Conservation (phyloP, 2,888 invertebrate genomes). For the Drosophila mayaguana region DNA sequence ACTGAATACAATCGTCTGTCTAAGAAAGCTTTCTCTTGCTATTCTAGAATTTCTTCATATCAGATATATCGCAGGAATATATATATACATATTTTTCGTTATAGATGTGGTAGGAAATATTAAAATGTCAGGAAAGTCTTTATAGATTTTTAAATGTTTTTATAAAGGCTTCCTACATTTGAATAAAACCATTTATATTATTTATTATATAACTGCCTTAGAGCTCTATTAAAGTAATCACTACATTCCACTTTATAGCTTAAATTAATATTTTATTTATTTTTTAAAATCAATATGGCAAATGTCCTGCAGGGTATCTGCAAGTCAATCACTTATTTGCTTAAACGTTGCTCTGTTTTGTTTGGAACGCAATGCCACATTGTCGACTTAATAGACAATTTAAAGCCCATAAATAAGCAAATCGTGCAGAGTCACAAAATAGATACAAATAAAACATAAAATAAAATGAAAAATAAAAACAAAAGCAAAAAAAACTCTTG, state of each 20-base stretch:
- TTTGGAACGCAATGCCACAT: slow-evolving; percentile 74
- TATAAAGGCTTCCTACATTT: no score
- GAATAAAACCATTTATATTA: no score
- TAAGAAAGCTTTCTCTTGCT: not conserved
- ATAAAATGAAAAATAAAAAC: not conserved
- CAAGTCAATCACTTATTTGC: not conserved
- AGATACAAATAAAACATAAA: slow-evolving; percentile 30
- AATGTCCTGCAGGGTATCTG: slow-evolving; percentile 26
- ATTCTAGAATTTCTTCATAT: not conserved
- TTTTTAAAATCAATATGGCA: no score
- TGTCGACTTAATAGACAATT: slow-evolving; percentile 80
- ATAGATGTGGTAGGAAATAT: not conserved
- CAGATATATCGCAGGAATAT: not conserved
- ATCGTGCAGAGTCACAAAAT: slow-evolving; percentile 56
- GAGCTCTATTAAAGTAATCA: no score
- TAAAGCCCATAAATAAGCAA: slow-evolving; percentile 80
- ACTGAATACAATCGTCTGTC: not conserved
- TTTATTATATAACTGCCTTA: no score
- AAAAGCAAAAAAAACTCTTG: slow-evolving; percentile 23
- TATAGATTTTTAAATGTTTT: no score
- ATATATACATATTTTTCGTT: no score
- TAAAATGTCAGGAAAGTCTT: not conserved
- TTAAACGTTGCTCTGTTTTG: slow-evolving; percentile 34
- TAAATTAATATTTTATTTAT: no score
- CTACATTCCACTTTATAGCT: no score